These are phyloP conservation scores for Myotis planiceps DNA, from an alignment of 2,797 vertebrate genomes.

Conservation along the genomic window DNA sequence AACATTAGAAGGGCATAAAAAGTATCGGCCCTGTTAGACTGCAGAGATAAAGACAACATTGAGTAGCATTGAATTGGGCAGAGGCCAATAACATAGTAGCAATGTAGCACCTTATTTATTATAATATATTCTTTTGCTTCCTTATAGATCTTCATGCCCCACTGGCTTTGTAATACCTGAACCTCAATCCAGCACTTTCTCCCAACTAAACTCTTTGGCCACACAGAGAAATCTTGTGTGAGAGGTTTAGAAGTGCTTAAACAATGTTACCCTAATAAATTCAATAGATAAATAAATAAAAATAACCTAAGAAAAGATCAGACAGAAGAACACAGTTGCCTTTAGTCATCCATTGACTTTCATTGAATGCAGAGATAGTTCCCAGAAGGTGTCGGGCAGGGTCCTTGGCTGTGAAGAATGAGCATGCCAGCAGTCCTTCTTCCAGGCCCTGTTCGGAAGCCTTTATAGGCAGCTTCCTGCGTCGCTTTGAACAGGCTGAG, in stretches of 20 bases:
- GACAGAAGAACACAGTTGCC: background rate
- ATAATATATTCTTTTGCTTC: background rate
- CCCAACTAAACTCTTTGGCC: background rate
- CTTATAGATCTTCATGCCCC: background rate
- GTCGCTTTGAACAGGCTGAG: background rate
- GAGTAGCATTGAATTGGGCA: background rate
- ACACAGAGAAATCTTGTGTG: background rate
- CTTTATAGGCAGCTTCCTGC: background rate
- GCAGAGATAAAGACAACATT: background rate
- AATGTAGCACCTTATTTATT: rapidly evolving
- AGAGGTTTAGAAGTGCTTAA: background rate
- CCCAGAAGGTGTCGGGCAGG: background rate
- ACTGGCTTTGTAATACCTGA: background rate
- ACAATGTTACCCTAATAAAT: background rate
- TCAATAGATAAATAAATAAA: background rate
- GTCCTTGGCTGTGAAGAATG: background rate
- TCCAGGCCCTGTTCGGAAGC: background rate
- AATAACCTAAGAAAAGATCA: background rate
- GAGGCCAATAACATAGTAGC: background rate
- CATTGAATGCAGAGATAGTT: background rate
- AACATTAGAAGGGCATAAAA: slow-evolving; percentile 49
- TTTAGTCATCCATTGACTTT: background rate
- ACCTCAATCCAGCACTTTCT: background rate
- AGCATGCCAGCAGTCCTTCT: background rate
- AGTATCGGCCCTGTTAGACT: background rate